Percentiles rank a stretch among this genome's conserved stretches.
phyloP scores from a whole-genome alignment of 2,797 vertebrate species.

The Pagetopsis macropterus region DNA sequence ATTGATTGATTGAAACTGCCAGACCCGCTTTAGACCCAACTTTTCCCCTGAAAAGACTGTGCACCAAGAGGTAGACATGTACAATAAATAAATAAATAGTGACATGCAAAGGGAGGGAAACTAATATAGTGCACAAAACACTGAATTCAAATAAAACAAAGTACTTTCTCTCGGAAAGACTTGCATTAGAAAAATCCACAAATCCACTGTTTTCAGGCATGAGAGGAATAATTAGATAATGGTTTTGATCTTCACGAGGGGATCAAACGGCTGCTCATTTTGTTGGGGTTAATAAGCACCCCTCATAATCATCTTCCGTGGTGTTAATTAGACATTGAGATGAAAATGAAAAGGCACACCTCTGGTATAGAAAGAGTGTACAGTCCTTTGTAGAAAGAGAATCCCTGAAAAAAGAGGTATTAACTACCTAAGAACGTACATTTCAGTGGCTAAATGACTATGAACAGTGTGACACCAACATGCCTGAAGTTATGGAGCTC shows the following conservation, averaged over 20 bases:
- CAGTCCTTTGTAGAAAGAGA: not conserved
- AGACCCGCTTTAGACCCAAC: slow-evolving; percentile 14
- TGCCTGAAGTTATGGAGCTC: slow-evolving; percentile 34
- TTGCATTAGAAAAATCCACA: not conserved
- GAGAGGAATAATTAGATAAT: not conserved
- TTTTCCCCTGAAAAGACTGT: slow-evolving; percentile 37
- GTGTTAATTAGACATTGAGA: slow-evolving; percentile 30
- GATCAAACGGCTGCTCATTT: slow-evolving; percentile 25
- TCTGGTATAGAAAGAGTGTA: slow-evolving; percentile 11
- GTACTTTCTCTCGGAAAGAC: not conserved
- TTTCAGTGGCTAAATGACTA: slow-evolving; percentile 23
- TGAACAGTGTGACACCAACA: slow-evolving; percentile 25
- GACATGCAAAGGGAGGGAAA: slow-evolving; percentile 17
- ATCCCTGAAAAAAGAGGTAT: slow-evolving; percentile 23
- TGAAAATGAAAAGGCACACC: not conserved
- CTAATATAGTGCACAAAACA: not conserved
- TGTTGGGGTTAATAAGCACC: slow-evolving; percentile 27
- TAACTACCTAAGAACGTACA: slow-evolving; percentile 10
- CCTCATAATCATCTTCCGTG: slow-evolving; percentile 8
- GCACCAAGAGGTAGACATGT: slow-evolving; percentile 31
- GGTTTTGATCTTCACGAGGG: slow-evolving; percentile 9
- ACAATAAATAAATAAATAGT: slow-evolving; percentile 13
- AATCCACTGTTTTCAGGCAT: not conserved
- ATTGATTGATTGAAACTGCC: not conserved
- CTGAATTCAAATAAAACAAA: slow-evolving; percentile 3